Evolutionary conservation across 1,140 invertebrate genomes (phyloP).

Genomic region (Brachionus asplanchnoidis): DNA sequence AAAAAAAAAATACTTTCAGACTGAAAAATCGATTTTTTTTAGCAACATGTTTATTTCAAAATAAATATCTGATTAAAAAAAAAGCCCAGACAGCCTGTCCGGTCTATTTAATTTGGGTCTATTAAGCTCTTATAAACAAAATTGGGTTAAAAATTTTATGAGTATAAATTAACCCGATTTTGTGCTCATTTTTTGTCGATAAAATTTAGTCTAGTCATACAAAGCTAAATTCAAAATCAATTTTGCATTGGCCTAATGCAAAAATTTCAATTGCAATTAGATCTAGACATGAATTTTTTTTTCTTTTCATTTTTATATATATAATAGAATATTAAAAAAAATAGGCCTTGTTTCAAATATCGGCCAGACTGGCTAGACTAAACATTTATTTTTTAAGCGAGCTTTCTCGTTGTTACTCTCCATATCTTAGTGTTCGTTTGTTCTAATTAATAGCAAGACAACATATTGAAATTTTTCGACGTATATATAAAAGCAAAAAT

Average conservation of each 20-base stretch:
- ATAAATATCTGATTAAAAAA: constrained; percentile 14
- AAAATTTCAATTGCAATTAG: not conserved
- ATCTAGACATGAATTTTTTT: constrained; percentile 1
- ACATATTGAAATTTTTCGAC: constrained; percentile 8
- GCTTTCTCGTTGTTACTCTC: not conserved
- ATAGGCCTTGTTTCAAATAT: not conserved
- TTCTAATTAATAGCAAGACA: constrained; percentile 37
- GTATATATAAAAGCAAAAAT: constrained; percentile 2
- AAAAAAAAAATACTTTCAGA: not conserved
- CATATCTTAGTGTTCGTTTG: not conserved
- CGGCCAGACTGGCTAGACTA: constrained; percentile 17
- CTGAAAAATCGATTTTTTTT: constrained; percentile 13
- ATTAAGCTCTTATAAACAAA: constrained; percentile 21
- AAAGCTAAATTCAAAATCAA: constrained; percentile 4
- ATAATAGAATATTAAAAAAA: not conserved
- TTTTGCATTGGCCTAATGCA: not conserved
- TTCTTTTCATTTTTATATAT: not conserved
- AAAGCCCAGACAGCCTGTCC: not conserved
- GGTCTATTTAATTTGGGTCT: constrained; percentile 19
- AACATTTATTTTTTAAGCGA: not conserved
- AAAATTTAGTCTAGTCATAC: constrained; percentile 1
- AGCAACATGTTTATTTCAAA: constrained; percentile 13
- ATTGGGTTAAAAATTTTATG: constrained; percentile 25
- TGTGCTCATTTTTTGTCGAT: not conserved
- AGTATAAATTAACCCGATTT: constrained; percentile 31